Conservation (phyloP, 2,797 vertebrate species). For the Neopelma chrysocephalum region DNA sequence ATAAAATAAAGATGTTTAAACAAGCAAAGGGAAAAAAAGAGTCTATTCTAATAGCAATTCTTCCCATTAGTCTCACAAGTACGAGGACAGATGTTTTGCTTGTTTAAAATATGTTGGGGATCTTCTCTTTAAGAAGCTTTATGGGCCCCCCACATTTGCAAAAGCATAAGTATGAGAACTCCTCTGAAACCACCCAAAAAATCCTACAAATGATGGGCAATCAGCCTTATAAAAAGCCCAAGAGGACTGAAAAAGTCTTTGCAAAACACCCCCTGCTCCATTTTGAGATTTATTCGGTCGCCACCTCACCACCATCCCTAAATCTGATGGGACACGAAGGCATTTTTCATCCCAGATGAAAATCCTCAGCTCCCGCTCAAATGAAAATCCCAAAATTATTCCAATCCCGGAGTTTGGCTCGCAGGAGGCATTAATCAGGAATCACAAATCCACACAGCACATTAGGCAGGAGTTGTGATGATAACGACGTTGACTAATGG, state of each 20-base stretch:
- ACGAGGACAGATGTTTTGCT: neutral
- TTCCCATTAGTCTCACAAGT: neutral
- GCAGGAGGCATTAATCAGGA: slow-evolving; percentile 94
- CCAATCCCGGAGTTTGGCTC: slow-evolving; percentile 89
- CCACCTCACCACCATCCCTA: slow-evolving; percentile 80
- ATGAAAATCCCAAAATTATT: slow-evolving; percentile 94
- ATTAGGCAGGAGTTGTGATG: slow-evolving; percentile 92
- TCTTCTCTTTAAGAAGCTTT: neutral
- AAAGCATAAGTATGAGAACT: neutral
- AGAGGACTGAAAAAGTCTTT: neutral
- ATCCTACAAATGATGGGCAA: accelerated
- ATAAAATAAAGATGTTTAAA: neutral
- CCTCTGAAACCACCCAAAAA: neutral
- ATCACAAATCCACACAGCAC: slow-evolving; percentile 93
- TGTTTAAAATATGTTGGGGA: accelerated
- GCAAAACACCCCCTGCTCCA: slow-evolving; percentile 5
- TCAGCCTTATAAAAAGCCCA: neutral
- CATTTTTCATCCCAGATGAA: slow-evolving; percentile 90
- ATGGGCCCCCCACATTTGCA: neutral
- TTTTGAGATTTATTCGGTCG: slow-evolving; percentile 67
- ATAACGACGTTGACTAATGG: slow-evolving; percentile 94
- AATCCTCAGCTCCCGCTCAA: slow-evolving; percentile 82
- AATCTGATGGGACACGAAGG: slow-evolving; percentile 80
- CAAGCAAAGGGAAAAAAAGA: neutral
- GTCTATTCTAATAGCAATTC: neutral